A percentile compares a stretch with the other conserved stretches of the same genome.
phyloP scores from a whole-genome alignment of 2,113 vertebrate species.

The Thunnus maccoyii region DNA sequence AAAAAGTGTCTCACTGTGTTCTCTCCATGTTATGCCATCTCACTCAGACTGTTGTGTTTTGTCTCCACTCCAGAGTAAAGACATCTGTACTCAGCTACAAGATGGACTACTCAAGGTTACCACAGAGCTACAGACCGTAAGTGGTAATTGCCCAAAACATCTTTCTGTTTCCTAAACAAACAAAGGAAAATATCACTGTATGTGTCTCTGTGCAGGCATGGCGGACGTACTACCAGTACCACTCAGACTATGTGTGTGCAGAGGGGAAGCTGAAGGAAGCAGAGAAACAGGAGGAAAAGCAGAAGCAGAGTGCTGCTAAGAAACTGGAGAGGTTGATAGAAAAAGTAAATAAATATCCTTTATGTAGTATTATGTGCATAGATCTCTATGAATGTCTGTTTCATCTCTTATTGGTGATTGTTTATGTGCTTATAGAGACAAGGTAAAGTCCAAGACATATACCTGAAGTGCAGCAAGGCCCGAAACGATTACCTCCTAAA shows the following conservation, averaged over 20 bases:
- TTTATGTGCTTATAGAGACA: slow-evolving; percentile 83
- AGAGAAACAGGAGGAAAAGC: slow-evolving; percentile 89
- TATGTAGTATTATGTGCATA: not conserved
- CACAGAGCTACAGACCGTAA: slow-evolving; percentile 89
- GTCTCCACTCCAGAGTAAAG: slow-evolving; percentile 86
- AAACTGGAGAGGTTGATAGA: slow-evolving; percentile 90
- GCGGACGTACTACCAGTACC: slow-evolving; percentile 90
- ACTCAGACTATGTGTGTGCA: slow-evolving; percentile 85
- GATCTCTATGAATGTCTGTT: not conserved
- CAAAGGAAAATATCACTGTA: not conserved
- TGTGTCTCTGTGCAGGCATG: slow-evolving; percentile 82
- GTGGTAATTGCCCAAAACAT: slow-evolving; percentile 46
- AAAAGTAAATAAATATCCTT: slow-evolving; percentile 81
- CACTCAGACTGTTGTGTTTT: slow-evolving; percentile 22
- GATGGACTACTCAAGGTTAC: slow-evolving; percentile 90
- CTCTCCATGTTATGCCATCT: not conserved
- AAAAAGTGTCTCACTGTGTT: not conserved
- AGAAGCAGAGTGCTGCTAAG: slow-evolving; percentile 86
- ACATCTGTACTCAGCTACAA: slow-evolving; percentile 88
- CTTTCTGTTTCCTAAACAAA: slow-evolving; percentile 6
- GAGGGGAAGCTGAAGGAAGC: slow-evolving; percentile 91
- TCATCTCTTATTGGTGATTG: not conserved
- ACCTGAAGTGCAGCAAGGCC: slow-evolving; percentile 90
- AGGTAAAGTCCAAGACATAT: slow-evolving; percentile 87
- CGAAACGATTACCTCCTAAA: slow-evolving; percentile 92